Evolutionary conservation across 2,113 vertebrate genomes (phyloP), one percentile per base, ranked within the genome.

Genomic region (Ammodramus savannarum): DNA sequence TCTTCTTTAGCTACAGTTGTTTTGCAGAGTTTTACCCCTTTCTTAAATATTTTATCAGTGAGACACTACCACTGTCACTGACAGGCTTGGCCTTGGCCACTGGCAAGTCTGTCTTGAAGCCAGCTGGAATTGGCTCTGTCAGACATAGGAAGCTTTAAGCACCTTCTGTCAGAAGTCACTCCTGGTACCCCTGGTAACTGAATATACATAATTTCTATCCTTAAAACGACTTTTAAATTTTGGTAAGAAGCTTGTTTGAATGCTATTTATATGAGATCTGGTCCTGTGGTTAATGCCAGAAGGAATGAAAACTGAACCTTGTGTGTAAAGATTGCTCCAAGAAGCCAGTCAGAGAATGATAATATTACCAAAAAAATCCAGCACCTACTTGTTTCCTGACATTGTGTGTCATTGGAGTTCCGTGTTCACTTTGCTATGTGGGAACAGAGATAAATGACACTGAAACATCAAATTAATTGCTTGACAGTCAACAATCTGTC

Each of bases 391-490:
- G 7, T 89, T 92, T 84, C 38, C 55, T 95, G 54, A 51, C 59
- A 43, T 34, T 55, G 12, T 29, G 27, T 78, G 65, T 69, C 82
- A 77, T 32, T 92, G 16, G 48, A 90, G 38, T 55, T 67, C 55
- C 13, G 2, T 79, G 32, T 77, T 93, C 38, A 38, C 25, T 83
- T 51, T 94, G 22, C 51, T 38, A 31, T 72, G 55, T 94, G 44
- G 17, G 77, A 90, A 36, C 46, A 68, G 36, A 95, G 25, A 93
- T 74, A 94, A 96, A 91, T 84, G 66, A 87, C 94, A 83, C 5
- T 23, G 68, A 95, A 95, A 75, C 16, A 89, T 57, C 58, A 76
- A 72, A 79, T 94, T 83, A 94, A 82, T 69, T 95, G 63, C 61
- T 86, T 96, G 91, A 22, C 52, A n/a, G 68, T 44, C 72, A 76